phyloP scores from a whole-genome alignment of 2,797 vertebrate genomes.

The Podargus strigoides region DNA sequence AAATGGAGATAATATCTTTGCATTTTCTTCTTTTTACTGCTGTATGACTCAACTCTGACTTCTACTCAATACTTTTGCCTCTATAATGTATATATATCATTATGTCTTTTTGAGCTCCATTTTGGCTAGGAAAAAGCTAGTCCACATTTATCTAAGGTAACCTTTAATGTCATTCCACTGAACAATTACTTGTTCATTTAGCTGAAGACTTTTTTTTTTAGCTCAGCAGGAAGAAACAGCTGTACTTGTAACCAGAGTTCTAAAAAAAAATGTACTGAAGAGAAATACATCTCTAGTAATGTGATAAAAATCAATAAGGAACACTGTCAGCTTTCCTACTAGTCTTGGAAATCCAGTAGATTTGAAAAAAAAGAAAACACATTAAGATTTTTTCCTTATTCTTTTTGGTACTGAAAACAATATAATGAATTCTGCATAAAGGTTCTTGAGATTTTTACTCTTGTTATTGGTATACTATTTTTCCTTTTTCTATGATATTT shows the following conservation, averaged over 20 bases:
- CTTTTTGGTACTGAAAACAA: neutral
- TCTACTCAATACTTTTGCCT: neutral
- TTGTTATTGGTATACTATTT: neutral
- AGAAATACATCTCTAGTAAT: neutral
- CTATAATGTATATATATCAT: neutral
- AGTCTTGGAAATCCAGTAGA: neutral
- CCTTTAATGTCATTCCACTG: neutral
- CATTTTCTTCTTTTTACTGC: neutral
- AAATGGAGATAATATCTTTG: accelerated
- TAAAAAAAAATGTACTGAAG: neutral
- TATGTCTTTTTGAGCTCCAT: neutral
- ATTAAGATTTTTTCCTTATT: neutral
- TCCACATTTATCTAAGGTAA: neutral
- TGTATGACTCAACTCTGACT: neutral
- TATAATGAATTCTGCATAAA: neutral
- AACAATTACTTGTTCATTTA: neutral
- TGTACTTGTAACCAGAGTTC: neutral
- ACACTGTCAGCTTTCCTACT: neutral
- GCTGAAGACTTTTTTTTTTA: neutral
- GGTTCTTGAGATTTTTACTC: neutral
- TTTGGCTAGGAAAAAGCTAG: neutral
- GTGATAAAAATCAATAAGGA: neutral
- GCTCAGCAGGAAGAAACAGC: neutral
- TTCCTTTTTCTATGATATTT: neutral
- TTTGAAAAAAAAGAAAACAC: neutral